Conservation (phyloP, 2,113 vertebrate genomes). For the Athene cunicularia region DNA sequence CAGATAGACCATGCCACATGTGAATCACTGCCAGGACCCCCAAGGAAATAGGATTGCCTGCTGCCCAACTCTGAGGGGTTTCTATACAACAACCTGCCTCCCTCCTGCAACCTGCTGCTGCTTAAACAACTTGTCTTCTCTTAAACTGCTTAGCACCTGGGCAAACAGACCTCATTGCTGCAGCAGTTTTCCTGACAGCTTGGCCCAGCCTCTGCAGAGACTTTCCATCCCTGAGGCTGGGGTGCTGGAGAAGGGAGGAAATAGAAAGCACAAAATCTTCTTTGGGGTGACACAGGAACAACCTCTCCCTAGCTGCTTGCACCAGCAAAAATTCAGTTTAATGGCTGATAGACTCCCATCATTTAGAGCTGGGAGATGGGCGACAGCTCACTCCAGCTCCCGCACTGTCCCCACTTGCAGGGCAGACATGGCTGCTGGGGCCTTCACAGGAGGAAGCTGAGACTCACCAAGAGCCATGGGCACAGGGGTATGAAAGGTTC, state of each 20-base stretch:
- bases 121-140: neutral
- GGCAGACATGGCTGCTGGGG: neutral
- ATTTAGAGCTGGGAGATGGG: neutral
- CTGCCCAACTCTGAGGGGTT: neutral
- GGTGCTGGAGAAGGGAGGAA: neutral
- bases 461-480: neutral
- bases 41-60: neutral
- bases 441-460: neutral
- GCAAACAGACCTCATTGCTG: neutral
- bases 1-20: fast-evolving
- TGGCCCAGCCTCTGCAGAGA: neutral
- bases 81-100: neutral
- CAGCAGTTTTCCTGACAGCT: neutral
- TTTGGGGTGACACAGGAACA: neutral
- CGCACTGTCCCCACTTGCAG: neutral
- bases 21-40: slow-evolving; percentile 10
- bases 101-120: neutral
- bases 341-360: neutral
- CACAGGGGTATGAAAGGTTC: neutral
- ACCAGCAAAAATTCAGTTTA: neutral
- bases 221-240: neutral
- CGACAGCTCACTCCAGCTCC: neutral
- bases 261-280: neutral
- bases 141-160: neutral
- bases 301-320: too few species aligned